Conservation (phyloP, 2,888 invertebrate genomes). For the Clusia tigrina region DNA sequence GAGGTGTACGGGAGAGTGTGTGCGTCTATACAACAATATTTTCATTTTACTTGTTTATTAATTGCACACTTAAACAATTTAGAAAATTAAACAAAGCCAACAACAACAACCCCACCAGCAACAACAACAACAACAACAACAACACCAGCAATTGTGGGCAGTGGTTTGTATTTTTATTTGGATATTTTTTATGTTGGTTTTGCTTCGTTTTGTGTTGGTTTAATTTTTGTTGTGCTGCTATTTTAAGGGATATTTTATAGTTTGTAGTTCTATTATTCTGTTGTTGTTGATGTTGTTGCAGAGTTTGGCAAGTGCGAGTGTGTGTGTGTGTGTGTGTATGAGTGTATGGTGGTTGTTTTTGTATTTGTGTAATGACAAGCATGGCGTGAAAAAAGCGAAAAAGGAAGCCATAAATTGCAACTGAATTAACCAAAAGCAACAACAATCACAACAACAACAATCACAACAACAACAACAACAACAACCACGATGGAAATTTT, state of each 20-base stretch:
- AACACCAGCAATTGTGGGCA: neutral
- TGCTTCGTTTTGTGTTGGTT: too few species aligned
- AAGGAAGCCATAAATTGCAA: conserved; percentile 20
- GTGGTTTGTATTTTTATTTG: neutral
- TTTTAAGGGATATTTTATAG: neutral
- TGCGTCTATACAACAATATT: too few species aligned
- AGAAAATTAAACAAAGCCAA: conserved; percentile 30
- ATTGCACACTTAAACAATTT: conserved; percentile 36
- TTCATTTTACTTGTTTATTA: conserved; percentile 10
- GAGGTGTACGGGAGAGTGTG: too few species aligned
- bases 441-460: conserved; percentile 16
- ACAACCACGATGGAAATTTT: conserved; percentile 25
- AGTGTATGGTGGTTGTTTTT: neutral
- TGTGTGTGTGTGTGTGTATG: too few species aligned
- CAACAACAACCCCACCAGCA: neutral
- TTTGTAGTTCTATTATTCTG: neutral
- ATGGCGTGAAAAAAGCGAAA: neutral
- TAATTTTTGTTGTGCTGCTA: too few species aligned
- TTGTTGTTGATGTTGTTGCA: neutral
- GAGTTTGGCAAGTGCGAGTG: neutral
- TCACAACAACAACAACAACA: conserved; percentile 29
- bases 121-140: neutral
- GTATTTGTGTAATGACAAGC: neutral
- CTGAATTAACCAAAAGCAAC: conserved; percentile 39
- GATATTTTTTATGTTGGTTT: too few species aligned